A percentile compares a stretch with the other conserved stretches of the same genome.
Evolutionary conservation across 2,888 invertebrate genomes (phyloP).

Genomic region (Drosophila stalkeri): DNA sequence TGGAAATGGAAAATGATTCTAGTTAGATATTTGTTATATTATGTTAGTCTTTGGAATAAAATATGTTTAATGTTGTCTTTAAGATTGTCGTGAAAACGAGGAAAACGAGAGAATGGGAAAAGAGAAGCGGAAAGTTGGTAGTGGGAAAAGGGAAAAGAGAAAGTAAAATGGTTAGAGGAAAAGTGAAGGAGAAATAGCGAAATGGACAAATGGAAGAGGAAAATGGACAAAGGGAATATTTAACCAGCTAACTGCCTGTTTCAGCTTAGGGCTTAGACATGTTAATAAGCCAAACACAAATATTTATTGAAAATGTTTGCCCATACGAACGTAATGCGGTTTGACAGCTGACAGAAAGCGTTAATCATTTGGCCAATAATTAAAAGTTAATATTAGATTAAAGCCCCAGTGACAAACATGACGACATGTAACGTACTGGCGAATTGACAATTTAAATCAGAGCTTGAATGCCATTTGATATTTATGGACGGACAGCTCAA

Average conservation of each 20-base stretch:
- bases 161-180: background rate
- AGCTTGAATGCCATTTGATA: slow-evolving; percentile 13
- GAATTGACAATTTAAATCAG: slow-evolving; percentile 11
- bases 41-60: slow-evolving; percentile 2
- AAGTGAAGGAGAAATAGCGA: too few species aligned
- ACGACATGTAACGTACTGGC: background rate
- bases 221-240: too few species aligned
- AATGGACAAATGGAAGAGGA: too few species aligned
- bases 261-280: background rate
- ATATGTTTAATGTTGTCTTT: background rate
- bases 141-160: too few species aligned
- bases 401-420: slow-evolving; percentile 6
- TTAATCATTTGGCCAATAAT: background rate
- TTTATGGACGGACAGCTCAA: background rate
- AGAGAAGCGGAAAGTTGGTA: too few species aligned
- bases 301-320: background rate
- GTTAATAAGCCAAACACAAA: slow-evolving; percentile 2
- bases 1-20: background rate
- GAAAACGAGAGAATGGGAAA: too few species aligned
- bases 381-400: background rate
- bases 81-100: too few species aligned
- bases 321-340: background rate
- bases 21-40: background rate
- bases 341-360: background rate
- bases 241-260: background rate